These are phyloP conservation scores for Deilephila elpenor DNA, from an alignment of 2,888 invertebrate genomes.

Conservation along the genomic window DNA sequence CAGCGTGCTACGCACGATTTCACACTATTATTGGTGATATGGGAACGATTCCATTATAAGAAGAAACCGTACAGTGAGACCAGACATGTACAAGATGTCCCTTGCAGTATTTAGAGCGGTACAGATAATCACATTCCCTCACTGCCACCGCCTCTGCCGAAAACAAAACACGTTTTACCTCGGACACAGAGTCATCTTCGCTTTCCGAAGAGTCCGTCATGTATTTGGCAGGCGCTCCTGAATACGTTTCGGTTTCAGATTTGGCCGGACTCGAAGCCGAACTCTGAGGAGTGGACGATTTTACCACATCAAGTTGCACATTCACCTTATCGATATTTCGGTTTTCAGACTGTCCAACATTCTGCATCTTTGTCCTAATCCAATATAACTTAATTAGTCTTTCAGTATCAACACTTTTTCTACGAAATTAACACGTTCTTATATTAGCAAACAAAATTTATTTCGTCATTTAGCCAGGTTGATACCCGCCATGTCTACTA, in stretches of 20 bases:
- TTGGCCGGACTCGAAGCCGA: constrained; percentile 92
- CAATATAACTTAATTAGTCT: constrained; percentile 83
- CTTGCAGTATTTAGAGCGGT: constrained; percentile 87
- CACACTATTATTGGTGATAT: constrained; percentile 54
- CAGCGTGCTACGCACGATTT: constrained; percentile 67
- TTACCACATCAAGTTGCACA: constrained; percentile 88
- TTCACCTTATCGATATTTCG: constrained; percentile 92
- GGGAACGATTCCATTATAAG: constrained; percentile 61
- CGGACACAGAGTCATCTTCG: constrained; percentile 98
- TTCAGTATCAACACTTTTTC: constrained; percentile 83
- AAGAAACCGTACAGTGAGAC: constrained; percentile 71
- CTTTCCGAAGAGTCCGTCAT: constrained; percentile 97
- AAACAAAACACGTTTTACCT: constrained; percentile 90
- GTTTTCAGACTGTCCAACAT: constrained; percentile 94
- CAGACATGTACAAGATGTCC: constrained; percentile 87
- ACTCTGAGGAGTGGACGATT: constrained; percentile 93
- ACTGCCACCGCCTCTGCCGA: constrained; percentile 82
- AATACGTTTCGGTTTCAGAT: constrained; percentile 94
- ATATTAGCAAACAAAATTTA: constrained; percentile 84
- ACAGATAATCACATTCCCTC: constrained; percentile 83
- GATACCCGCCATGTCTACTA: constrained; percentile 92
- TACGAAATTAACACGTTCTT: constrained; percentile 83
- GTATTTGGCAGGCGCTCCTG: constrained; percentile 93
- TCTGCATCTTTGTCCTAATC: constrained; percentile 94
- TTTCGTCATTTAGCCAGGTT: constrained; percentile 88